A percentile compares a stretch with the other conserved stretches of the same genome.
These are phyloP conservation scores for Tapirus terrestris DNA, from an alignment of 2,113 vertebrate genomes.

Conservation along the genomic window DNA sequence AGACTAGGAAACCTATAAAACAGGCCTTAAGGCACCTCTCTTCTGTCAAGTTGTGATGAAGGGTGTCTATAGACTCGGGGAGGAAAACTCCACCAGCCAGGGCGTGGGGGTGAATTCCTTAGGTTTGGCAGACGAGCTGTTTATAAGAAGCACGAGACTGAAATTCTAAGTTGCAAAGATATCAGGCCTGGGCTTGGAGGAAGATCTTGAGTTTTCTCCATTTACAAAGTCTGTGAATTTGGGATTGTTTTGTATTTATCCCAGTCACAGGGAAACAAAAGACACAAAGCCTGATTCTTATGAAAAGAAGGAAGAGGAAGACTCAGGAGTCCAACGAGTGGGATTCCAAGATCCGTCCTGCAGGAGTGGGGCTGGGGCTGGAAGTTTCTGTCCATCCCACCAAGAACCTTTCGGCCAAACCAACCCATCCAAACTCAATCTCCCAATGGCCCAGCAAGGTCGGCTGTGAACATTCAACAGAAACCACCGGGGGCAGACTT, in stretches of 20 bases:
- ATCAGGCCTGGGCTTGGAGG: not conserved
- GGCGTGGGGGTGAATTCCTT: constrained; percentile 27
- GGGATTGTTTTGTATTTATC: not conserved
- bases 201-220: not conserved
- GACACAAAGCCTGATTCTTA: not conserved
- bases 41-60: constrained; percentile 62
- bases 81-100: not conserved
- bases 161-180: constrained; percentile 52
- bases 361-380: not conserved
- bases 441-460: not conserved
- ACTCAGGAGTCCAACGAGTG: not conserved
- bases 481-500: not conserved
- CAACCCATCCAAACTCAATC: not conserved
- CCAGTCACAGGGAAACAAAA: not conserved
- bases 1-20: constrained; percentile 26
- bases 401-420: not conserved
- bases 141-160: constrained; percentile 12
- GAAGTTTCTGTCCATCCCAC: not conserved
- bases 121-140: constrained; percentile 52
- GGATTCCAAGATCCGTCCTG: not conserved
- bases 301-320: not conserved
- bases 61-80: not conserved
- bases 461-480: not conserved
- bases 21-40: constrained; percentile 26
- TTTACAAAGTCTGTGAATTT: not conserved